phyloP scores from a whole-genome alignment of 2,113 vertebrate species.

The Tricholaema leucomelas region DNA sequence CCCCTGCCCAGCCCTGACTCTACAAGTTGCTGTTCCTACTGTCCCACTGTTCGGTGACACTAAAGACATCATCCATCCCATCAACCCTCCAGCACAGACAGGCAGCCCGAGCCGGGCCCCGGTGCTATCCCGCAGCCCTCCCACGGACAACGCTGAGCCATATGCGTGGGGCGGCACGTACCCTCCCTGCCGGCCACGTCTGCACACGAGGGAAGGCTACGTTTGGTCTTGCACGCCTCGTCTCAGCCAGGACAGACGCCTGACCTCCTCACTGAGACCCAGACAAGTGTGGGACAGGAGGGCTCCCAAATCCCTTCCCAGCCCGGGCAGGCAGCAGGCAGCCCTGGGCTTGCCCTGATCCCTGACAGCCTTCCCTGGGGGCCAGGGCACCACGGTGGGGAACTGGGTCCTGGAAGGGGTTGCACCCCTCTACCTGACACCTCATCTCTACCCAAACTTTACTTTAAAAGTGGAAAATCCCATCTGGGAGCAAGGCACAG shows the following conservation, averaged over 20 bases:
- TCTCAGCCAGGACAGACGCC: background rate
- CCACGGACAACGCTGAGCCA: background rate
- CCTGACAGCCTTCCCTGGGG: background rate
- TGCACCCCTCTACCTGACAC: background rate
- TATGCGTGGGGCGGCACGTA: constrained; percentile 23
- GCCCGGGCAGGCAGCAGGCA: background rate
- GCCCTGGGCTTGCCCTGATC: background rate
- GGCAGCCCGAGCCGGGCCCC: background rate
- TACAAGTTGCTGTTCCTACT: background rate
- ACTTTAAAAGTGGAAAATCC: background rate
- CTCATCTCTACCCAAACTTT: background rate
- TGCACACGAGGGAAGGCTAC: background rate
- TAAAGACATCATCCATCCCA: rapidly evolving
- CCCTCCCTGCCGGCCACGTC: constrained; percentile 12
- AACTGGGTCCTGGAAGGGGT: background rate
- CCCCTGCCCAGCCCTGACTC: background rate
- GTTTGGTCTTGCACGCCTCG: background rate
- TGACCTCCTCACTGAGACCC: background rate
- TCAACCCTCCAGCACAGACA: rapidly evolving
- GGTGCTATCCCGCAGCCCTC: background rate
- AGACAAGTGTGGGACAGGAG: background rate
- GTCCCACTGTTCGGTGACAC: background rate
- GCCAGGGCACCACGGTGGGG: rapidly evolving
- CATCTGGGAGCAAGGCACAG: background rate
- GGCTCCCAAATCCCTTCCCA: background rate